Conservation (phyloP, 2,113 vertebrate species). For the Hydropotes inermis region DNA sequence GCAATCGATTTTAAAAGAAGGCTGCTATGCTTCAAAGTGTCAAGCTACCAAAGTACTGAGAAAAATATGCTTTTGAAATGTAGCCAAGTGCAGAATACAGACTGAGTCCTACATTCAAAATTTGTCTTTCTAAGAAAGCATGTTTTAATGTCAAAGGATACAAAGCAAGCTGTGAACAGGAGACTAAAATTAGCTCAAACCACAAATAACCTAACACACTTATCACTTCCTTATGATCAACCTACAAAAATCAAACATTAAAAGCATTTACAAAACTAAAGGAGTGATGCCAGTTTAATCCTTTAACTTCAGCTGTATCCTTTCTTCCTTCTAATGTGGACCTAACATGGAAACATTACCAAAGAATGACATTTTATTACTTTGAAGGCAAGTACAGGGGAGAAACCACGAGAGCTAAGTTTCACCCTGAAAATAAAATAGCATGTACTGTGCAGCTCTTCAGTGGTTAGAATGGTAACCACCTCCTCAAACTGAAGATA, state of each 20-base stretch:
- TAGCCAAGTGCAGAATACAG: slow-evolving; percentile 35
- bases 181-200: slow-evolving; percentile 75
- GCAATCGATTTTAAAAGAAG: background rate
- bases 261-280: slow-evolving; percentile 34
- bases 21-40: background rate
- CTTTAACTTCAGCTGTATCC: background rate
- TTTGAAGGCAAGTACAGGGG: background rate
- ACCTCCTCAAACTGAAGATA: slow-evolving; percentile 33
- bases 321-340: background rate
- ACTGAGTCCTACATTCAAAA: slow-evolving; percentile 56
- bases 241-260: slow-evolving; percentile 57
- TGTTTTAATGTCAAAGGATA: slow-evolving; percentile 59
- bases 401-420: background rate
- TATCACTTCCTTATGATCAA: slow-evolving; percentile 65
- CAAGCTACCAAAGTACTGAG: background rate
- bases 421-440: background rate
- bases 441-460: background rate
- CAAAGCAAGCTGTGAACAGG: slow-evolving; percentile 56
- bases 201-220: slow-evolving; percentile 65
- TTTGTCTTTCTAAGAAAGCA: slow-evolving; percentile 70
- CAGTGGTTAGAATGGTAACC: slow-evolving; percentile 29
- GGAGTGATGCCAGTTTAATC: background rate
- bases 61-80: slow-evolving; percentile 16
- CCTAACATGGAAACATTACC: background rate
- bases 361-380: background rate